Evolutionary conservation across 2,888 invertebrate genomes (phyloP).

Genomic region (Chrysotoxum bicinctum): DNA sequence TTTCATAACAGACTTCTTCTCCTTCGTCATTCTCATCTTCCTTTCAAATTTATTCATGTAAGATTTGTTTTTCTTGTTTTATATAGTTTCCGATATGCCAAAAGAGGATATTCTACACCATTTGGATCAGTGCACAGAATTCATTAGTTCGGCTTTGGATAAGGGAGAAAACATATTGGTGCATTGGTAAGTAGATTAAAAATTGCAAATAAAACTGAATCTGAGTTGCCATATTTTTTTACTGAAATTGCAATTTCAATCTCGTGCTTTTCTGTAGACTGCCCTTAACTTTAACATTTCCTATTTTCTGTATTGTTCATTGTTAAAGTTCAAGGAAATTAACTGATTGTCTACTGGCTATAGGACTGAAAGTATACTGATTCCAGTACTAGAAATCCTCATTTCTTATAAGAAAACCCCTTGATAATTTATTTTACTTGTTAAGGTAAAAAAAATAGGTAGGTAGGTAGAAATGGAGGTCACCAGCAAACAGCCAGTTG

Average conservation of each 20-base stretch:
- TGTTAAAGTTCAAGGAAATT: no score
- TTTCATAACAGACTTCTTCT: constrained; percentile 22
- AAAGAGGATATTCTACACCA: constrained; percentile 92
- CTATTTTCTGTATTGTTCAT: no score
- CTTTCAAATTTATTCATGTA: constrained; percentile 30
- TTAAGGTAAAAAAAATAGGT: no score
- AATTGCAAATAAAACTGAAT: not conserved
- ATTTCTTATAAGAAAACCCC: no score
- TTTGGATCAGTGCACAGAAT: constrained; percentile 89
- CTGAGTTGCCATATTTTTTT: no score
- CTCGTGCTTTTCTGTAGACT: not conserved
- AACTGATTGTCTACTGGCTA: no score
- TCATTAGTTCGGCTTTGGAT: constrained; percentile 87
- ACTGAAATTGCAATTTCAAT: not conserved
- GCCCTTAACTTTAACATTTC: no score
- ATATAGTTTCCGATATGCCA: constrained; percentile 89
- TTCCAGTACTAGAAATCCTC: no score
- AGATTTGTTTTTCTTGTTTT: constrained; percentile 26
- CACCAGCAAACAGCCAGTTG: no score
- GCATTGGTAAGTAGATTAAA: constrained; percentile 87
- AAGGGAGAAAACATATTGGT: constrained; percentile 88
- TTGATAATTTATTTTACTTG: no score
- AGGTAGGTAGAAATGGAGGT: no score
- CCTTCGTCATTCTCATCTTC: constrained; percentile 6
- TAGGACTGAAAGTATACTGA: no score